A percentile compares a stretch with the other conserved stretches of the same genome.
Conservation (phyloP, 2,888 invertebrate genomes). For the Lissocephala sabroskyi region DNA sequence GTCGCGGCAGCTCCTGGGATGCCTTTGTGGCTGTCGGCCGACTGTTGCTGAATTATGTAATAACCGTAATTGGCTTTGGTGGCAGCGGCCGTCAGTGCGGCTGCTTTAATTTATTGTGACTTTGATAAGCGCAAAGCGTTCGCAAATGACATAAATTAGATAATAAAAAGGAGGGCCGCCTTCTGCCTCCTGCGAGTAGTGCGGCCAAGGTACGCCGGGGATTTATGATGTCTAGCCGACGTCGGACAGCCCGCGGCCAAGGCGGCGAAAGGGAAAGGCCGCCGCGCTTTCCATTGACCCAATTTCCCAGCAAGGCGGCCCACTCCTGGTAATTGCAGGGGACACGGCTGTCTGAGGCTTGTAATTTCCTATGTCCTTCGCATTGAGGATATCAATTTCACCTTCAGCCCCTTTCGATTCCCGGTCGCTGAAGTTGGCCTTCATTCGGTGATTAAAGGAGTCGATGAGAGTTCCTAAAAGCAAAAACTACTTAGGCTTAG, state of each 20-base stretch:
- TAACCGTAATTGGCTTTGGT: slow-evolving; percentile 55
- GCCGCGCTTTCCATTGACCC: too few relatives aligned
- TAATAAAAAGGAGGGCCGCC: slow-evolving; percentile 18
- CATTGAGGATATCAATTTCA: too few relatives aligned
- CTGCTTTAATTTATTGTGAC: slow-evolving; percentile 52
- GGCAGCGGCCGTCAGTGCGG: background rate
- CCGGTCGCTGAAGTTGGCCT: too few relatives aligned
- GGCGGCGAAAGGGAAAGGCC: background rate
- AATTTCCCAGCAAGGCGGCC: too few relatives aligned
- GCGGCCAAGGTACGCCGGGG: too few relatives aligned
- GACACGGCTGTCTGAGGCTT: too few relatives aligned
- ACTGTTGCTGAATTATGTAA: slow-evolving; percentile 46
- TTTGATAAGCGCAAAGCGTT: slow-evolving; percentile 50
- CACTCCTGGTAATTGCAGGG: too few relatives aligned
- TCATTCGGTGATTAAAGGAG: too few relatives aligned
- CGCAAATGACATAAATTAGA: slow-evolving; percentile 49
- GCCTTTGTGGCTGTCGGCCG: slow-evolving; percentile 16
- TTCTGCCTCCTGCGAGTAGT: background rate
- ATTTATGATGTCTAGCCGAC: slow-evolving; percentile 43
- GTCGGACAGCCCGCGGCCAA: background rate
- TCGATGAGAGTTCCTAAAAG: too few relatives aligned
- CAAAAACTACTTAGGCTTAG: too few relatives aligned
- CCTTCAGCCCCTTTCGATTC: too few relatives aligned
- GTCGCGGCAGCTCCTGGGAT: slow-evolving; percentile 7
- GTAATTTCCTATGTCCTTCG: too few relatives aligned